Conservation (phyloP, 1,140 invertebrate genomes). For the Aphelenchoides besseyi region DNA sequence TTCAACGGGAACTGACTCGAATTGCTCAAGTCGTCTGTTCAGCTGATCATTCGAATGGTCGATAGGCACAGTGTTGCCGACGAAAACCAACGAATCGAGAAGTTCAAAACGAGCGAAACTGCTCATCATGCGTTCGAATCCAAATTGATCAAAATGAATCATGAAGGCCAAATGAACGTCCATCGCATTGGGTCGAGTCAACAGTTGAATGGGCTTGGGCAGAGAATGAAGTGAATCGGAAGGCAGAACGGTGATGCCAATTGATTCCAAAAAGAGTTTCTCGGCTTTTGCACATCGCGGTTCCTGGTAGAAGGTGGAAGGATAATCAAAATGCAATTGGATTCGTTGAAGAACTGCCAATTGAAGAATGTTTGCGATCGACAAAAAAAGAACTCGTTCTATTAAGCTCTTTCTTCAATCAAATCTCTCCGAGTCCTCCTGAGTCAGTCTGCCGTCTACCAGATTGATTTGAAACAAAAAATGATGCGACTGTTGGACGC, state of each 20-base stretch:
- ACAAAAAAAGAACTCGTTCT: too few species aligned
- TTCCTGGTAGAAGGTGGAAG: constrained; percentile 2
- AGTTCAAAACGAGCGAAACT: not conserved
- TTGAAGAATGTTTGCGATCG: too few species aligned
- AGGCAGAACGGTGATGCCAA: not conserved
- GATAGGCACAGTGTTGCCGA: not conserved
- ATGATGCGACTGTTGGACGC: too few species aligned
- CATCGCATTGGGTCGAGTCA: not conserved
- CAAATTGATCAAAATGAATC: constrained; percentile 10
- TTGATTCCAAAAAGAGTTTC: not conserved
- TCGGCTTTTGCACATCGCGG: not conserved
- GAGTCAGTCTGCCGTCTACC: too few species aligned
- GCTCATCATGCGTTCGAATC: not conserved
- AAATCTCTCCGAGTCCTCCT: too few species aligned
- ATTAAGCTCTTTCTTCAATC: too few species aligned
- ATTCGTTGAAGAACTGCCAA: not conserved
- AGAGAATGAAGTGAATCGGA: not conserved
- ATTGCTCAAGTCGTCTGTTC: not conserved
- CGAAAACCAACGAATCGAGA: not conserved
- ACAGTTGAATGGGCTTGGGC: not conserved
- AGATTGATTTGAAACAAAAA: too few species aligned
- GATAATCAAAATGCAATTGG: not conserved
- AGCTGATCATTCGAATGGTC: not conserved
- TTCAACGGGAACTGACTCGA: not conserved
- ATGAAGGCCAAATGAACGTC: not conserved